These are phyloP conservation scores for Cheilosia impressa DNA, from an alignment of 2,888 invertebrate genomes.

Conservation along the genomic window DNA sequence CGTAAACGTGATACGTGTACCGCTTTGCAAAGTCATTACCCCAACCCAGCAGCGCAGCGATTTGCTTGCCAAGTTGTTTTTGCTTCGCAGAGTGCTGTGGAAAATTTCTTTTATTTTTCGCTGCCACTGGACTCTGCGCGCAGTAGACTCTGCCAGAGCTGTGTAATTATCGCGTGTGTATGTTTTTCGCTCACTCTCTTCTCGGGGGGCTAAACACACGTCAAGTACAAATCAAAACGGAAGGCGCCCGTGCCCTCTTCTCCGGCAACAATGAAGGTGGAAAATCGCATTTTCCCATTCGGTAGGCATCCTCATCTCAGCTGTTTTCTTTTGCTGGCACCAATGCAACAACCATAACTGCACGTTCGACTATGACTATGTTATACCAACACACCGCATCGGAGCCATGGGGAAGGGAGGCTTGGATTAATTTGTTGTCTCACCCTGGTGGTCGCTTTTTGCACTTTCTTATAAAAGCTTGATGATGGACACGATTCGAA, in stretches of 20 bases:
- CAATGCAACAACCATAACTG: conserved; percentile 73
- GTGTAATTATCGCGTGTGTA: conserved; percentile 26
- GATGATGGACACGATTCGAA: conserved; percentile 79
- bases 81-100: conserved; percentile 18
- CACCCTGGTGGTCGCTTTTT: conserved; percentile 53
- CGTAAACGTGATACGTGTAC: background rate
- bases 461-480: conserved; percentile 82
- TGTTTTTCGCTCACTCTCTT: conserved; percentile 29
- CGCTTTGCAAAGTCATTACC: conserved; percentile 63
- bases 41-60: conserved; percentile 34
- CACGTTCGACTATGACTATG: conserved; percentile 48
- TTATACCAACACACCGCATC: conserved; percentile 3
- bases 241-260: conserved; percentile 23
- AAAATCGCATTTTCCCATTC: conserved; percentile 59
- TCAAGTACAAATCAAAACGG: conserved; percentile 59
- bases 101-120: conserved; percentile 51
- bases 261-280: conserved; percentile 51
- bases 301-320: conserved; percentile 47
- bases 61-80: conserved; percentile 54
- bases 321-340: conserved; percentile 72
- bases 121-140: conserved; percentile 18
- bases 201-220: conserved; percentile 27
- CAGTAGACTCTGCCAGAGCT: conserved; percentile 14
- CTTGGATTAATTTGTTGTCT: conserved; percentile 31
- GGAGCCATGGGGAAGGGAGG: conserved; percentile 32